Evolutionary conservation across 2,888 invertebrate genomes (phyloP).

Genomic region (Dasypolia templi): DNA sequence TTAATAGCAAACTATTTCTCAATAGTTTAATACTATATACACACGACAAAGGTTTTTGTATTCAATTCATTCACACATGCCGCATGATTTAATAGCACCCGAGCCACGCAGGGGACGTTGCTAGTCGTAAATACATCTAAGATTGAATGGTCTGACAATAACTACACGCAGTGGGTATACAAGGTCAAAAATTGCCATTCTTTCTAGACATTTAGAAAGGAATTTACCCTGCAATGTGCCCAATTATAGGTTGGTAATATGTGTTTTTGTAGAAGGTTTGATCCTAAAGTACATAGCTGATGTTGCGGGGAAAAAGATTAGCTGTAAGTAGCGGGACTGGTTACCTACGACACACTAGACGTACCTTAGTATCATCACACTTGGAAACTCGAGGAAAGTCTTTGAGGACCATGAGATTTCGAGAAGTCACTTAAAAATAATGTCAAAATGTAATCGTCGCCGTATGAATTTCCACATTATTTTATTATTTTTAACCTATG

Average conservation of each 20-base stretch:
- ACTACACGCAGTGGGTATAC: background rate
- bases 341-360: background rate
- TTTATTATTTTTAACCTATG: too few relatives aligned
- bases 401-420: constrained; percentile 36
- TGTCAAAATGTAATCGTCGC: background rate
- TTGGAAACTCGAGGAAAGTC: constrained; percentile 29
- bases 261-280: background rate
- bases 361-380: constrained; percentile 33
- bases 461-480: background rate
- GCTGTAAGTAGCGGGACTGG: background rate
- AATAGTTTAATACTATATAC: background rate
- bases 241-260: background rate
- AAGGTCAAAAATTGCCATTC: background rate
- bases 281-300: background rate
- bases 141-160: constrained; percentile 15
- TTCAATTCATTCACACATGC: background rate
- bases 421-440: constrained; percentile 38
- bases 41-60: background rate
- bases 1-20: background rate
- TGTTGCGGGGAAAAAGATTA: background rate
- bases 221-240: background rate
- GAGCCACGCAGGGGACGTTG: too few relatives aligned
- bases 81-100: background rate
- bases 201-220: constrained; percentile 11
- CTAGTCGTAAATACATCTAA: constrained; percentile 10